Conservation (phyloP, 2,113 vertebrate species). For the Ardeotis arabs region DNA sequence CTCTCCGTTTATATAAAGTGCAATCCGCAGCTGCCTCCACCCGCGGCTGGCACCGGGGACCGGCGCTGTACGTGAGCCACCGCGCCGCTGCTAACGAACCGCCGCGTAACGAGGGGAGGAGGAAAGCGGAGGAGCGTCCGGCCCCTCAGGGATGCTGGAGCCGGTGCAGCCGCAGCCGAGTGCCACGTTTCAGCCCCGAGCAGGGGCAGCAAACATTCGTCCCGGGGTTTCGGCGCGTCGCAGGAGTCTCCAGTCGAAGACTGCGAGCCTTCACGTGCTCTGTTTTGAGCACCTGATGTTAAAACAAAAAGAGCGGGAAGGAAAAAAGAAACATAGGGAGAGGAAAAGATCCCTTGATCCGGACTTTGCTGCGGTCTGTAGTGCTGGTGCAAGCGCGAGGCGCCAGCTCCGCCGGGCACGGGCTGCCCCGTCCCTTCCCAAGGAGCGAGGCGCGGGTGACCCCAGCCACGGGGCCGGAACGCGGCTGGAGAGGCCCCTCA, state of each 20-base stretch:
- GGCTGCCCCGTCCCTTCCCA: not conserved
- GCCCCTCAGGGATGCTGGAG: not conserved
- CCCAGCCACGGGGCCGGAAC: not conserved
- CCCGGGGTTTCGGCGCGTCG: fast-evolving
- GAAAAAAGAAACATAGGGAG: fast-evolving
- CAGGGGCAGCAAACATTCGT: not conserved
- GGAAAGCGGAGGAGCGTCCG: not conserved
- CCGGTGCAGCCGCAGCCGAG: not conserved
- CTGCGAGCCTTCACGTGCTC: fast-evolving
- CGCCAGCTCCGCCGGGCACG: not conserved
- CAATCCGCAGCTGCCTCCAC: not conserved
- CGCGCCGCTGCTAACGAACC: fast-evolving
- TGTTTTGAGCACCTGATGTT: fast-evolving
- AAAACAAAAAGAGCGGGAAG: not conserved
- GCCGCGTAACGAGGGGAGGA: not conserved
- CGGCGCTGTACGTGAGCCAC: fast-evolving
- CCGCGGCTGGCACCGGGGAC: not conserved
- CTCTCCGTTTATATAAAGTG: not conserved
- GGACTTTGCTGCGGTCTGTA: fast-evolving
- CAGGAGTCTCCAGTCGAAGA: fast-evolving
- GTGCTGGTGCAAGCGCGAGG: not conserved
- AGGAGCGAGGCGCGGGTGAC: not conserved
- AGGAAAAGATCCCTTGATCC: fast-evolving
- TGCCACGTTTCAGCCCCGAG: fast-evolving
- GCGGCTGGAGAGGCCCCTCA: fast-evolving